A percentile compares a stretch with the other conserved stretches of the same genome.
Evolutionary conservation across 2,888 invertebrate genomes (phyloP).

Genomic region (Troilus luridus): DNA sequence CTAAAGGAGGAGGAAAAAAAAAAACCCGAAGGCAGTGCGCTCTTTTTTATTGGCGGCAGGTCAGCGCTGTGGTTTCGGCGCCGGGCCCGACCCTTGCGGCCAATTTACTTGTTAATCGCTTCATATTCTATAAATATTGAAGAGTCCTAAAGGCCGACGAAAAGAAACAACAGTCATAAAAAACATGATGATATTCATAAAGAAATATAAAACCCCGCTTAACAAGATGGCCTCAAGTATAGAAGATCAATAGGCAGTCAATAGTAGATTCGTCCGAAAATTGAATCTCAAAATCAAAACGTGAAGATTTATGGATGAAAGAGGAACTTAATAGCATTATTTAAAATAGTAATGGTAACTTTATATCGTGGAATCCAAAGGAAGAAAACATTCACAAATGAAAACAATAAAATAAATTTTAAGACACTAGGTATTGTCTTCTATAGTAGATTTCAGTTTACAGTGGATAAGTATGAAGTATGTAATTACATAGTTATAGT

Average conservation of each 20-base stretch:
- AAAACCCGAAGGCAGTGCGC: background rate
- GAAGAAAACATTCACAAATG: no score
- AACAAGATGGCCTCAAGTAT: background rate
- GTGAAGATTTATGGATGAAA: background rate
- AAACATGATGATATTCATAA: background rate
- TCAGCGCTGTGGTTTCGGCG: background rate
- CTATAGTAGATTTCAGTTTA: no score
- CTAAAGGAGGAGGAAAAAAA: background rate
- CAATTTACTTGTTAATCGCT: background rate
- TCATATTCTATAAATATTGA: conserved; percentile 34
- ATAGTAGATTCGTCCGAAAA: background rate
- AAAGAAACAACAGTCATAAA: background rate
- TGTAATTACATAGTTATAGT: no score
- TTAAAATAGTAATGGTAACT: no score
- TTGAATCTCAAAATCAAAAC: background rate
- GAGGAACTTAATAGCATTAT: background rate
- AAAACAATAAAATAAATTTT: no score
- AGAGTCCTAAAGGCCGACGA: background rate
- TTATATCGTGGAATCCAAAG: no score
- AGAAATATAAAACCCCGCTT: background rate
- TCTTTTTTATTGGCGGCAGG: conserved; percentile 43
- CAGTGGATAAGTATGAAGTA: no score
- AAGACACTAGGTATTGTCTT: no score
- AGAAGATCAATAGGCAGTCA: background rate
- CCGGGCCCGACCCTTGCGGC: background rate